phyloP scores from a whole-genome alignment of 1,140 invertebrate genomes.

The Ceratosolen solmsi region DNA sequence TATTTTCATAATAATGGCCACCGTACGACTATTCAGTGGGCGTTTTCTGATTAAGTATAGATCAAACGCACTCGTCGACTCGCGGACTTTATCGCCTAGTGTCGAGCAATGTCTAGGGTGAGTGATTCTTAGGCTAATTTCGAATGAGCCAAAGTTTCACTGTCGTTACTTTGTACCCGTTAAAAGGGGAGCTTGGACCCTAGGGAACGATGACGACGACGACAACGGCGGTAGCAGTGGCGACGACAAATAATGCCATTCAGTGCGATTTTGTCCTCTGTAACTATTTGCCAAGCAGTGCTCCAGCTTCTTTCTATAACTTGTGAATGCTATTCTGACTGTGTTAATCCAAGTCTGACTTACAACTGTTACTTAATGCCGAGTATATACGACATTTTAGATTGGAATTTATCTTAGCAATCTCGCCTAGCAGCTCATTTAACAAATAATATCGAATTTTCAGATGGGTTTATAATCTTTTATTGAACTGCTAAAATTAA shows the following conservation, averaged over 20 bases:
- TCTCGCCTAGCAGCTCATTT: background rate
- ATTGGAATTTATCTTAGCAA: background rate
- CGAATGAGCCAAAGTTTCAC: background rate
- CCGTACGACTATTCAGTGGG: slow-evolving; percentile 11
- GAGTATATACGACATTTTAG: background rate
- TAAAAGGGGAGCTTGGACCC: background rate
- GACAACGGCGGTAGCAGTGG: background rate
- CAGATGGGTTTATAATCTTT: background rate
- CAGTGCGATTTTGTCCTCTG: background rate
- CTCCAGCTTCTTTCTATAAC: background rate
- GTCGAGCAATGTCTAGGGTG: background rate
- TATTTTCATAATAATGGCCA: slow-evolving; percentile 39
- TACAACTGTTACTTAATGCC: background rate
- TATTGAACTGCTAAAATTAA: too few species aligned
- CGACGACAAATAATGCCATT: too few species aligned
- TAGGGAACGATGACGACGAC: too few species aligned
- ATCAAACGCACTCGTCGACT: slow-evolving; percentile 18
- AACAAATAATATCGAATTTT: background rate
- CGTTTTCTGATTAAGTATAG: slow-evolving; percentile 33
- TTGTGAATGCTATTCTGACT: background rate
- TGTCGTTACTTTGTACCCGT: background rate
- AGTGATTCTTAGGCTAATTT: slow-evolving; percentile 4
- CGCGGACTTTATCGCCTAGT: background rate
- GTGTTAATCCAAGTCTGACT: background rate
- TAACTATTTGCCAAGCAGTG: background rate